A percentile compares a stretch with the other conserved stretches of the same genome.
These are phyloP conservation scores for Lepidurus couesii DNA, from an alignment of 1,140 invertebrate species.

Conservation along the genomic window DNA sequence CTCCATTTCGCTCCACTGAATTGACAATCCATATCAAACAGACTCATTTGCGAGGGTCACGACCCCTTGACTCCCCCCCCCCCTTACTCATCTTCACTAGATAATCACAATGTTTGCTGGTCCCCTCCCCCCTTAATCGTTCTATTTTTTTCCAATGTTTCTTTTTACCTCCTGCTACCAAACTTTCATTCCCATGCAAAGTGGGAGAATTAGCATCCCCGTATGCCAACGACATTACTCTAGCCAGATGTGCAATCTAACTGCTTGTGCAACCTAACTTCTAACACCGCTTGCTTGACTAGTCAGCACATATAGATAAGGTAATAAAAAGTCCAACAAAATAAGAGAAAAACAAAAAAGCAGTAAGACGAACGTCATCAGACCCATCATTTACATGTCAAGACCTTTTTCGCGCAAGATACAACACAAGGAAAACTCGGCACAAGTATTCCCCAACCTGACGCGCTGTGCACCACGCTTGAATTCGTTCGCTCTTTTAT, in stretches of 20 bases:
- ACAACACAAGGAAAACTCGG: neutral
- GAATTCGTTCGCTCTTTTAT: no score
- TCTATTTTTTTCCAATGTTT: neutral
- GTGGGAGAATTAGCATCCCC: neutral
- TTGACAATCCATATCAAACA: slow-evolving; percentile 22
- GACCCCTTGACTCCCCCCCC: neutral
- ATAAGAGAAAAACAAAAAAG: neutral
- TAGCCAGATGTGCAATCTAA: neutral
- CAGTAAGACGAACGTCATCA: neutral
- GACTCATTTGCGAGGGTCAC: slow-evolving; percentile 11
- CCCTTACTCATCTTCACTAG: neutral
- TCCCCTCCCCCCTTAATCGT: neutral
- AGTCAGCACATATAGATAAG: neutral
- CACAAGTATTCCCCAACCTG: neutral
- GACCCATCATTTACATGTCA: neutral
- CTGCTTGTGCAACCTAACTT: neutral
- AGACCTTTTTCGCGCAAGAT: neutral
- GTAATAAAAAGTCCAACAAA: neutral
- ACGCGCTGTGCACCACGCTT: neutral
- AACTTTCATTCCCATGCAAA: slow-evolving; percentile 17
- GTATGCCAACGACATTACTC: slow-evolving; percentile 6
- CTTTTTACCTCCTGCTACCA: neutral
- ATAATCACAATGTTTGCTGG: slow-evolving; percentile 6
- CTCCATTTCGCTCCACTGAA: slow-evolving; percentile 15
- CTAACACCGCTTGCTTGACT: neutral